Base-by-base conservation (phyloP, 2,888 invertebrate species). In the Cheilosia urbana region DNA sequence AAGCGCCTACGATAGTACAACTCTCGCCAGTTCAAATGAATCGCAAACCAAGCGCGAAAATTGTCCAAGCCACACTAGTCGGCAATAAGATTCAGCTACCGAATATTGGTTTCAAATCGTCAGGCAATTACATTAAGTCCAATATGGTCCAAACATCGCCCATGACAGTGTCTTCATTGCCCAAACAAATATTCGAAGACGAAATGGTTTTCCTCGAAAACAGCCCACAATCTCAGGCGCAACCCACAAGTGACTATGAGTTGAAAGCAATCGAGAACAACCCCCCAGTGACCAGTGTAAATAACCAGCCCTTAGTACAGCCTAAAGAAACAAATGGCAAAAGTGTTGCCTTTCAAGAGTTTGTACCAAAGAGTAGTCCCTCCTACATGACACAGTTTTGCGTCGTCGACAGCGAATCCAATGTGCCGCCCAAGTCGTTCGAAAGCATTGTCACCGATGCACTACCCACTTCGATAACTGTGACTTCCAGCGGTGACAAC, bases 101-200 rank as follows among this genome's bases (percentile, higher is more conserved):
- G 11, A 88, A 87, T 42, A 65, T 82, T 19, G 60, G 63, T 2
- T 77, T 90, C 88, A 58, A 89, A 88, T 76, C 89, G 68, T 17
- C 89, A 63, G 1, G 87, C 69, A 21, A 78, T 65, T 82, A 63
- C 27, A 78, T 87, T 91, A 88, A 90, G 53, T 71, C 88, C n/a
- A 88, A 88, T 15, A 42, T 90, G 19, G 91, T 94, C 0, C 94
- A 94, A 87, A 89, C 94, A 15, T 94, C 95, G 0, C 93, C 94
- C 7, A 84, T 90, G 47, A 92, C 93, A 1, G 95, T 94, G 89
- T 94, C 92, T 81, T 94, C 93, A 9, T 91, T 95, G 19, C 95
- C 95, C 0, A 95, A 94, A 7, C 95, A 95, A 90, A 95, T 95
- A 89, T 95, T 95, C 89, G 95, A 95, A 90, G 95, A 95, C 88